Evolutionary conservation across 2,113 vertebrate species (phyloP), one percentile per base, ranked within the genome.

Genomic region (Centropus unirufus): DNA sequence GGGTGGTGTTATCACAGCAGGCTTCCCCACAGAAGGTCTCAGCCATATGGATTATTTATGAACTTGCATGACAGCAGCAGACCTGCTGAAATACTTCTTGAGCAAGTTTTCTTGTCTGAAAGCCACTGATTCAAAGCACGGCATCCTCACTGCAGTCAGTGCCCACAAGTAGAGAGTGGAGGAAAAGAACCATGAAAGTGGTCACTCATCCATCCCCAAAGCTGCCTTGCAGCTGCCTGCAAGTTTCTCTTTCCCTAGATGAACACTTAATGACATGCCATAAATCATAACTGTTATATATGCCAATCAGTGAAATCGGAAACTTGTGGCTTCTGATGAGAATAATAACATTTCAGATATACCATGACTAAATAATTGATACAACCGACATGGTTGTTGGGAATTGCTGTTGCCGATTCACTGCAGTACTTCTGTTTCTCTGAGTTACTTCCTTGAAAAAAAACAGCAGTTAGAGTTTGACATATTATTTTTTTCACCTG

Each of bases 11-110:
- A 94, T 96, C 96, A 94, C 94, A 85, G 96, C 95, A 97, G 95
- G 95, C 90, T 96, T 96, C 94, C 93, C 95, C 90, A 95, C 95
- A 95, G 96, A 97, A 96, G 94, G 94, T 92, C 93, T 95, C 93
- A 92, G 92, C 77, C 82, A 87, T 95, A 96, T 95, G 95, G 96
- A 97, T 97, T 97, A 97, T 97, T 97, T 97, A 97, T 96, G 95
- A 96, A 97, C 95, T 91, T 73, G 78, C 79, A 85, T 69, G 94
- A 95, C 94, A 97, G 95, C 87, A 93, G 44, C 86, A 96, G 94
- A 84, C 93, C 96, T 92, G 89, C 72, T 83, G 87, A 94, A 94
- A 93, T 66, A 95, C 63, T 90, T 94, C 70, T 54, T 57, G 79
- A 92, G 77, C 66, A 95, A 97, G 93, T 95, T 93, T 91, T 64